Percentiles rank a stretch among this genome's conserved stretches.
These are phyloP conservation scores for Bombus haemorrhoidalis DNA, from an alignment of 1,140 invertebrate genomes.

Conservation along the genomic window DNA sequence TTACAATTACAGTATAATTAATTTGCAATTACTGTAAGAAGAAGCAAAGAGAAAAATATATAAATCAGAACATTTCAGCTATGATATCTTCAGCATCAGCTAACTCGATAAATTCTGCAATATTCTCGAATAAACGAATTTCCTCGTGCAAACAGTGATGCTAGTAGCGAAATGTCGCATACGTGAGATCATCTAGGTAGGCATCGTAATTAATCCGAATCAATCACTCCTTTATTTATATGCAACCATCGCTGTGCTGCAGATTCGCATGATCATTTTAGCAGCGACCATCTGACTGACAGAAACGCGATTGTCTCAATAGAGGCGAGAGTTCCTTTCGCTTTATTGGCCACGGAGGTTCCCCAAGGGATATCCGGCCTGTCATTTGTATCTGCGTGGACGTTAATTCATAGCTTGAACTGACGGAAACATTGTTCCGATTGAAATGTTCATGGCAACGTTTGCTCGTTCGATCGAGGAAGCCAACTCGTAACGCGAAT, in stretches of 20 bases:
- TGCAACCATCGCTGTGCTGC: not conserved
- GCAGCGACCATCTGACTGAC: not conserved
- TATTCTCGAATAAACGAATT: no score
- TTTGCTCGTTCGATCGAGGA: not conserved
- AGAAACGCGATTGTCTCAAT: not conserved
- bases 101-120: no score
- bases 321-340: not conserved
- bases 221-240: not conserved
- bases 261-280: not conserved
- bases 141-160: no score
- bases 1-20: no score
- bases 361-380: not conserved
- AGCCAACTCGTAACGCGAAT: not conserved
- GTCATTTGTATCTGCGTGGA: not conserved
- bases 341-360: not conserved
- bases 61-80: no score
- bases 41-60: no score
- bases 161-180: no score
- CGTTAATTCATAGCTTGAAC: conserved; percentile 14
- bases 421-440: not conserved
- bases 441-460: not conserved
- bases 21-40: no score
- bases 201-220: not conserved
- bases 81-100: no score
- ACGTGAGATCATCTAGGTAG: no score